A percentile compares a stretch with the other conserved stretches of the same genome.
phyloP scores from a whole-genome alignment of 2,888 invertebrate genomes.

The Boloria euphrosyne region DNA sequence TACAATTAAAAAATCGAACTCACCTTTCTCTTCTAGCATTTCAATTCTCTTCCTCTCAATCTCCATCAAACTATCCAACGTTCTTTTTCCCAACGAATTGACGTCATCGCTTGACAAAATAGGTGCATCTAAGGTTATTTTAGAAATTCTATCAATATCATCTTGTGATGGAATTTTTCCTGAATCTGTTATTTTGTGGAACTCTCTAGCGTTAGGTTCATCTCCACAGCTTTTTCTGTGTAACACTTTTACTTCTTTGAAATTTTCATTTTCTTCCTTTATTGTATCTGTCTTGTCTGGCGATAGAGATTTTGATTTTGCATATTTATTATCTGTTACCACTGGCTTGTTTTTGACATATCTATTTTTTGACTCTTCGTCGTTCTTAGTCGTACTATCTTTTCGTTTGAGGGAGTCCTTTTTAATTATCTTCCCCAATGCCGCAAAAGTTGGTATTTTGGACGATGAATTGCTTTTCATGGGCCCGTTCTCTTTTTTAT shows the following conservation, averaged over 20 bases:
- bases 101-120: conserved; percentile 86
- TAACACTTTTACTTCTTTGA: conserved; percentile 45
- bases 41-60: conserved; percentile 93
- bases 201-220: conserved; percentile 66
- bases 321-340: conserved; percentile 68
- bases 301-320: conserved; percentile 70
- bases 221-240: conserved; percentile 78
- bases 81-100: conserved; percentile 87
- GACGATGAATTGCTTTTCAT: conserved; percentile 73
- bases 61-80: conserved; percentile 93
- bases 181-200: conserved; percentile 64
- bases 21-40: conserved; percentile 95
- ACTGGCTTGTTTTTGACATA: conserved; percentile 72
- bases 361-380: conserved; percentile 61
- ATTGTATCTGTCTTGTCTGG: conserved; percentile 64
- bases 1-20: conserved; percentile 26
- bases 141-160: conserved; percentile 93
- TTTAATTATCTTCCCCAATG: conserved; percentile 76
- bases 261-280: conserved; percentile 52
- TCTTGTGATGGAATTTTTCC: conserved; percentile 88
- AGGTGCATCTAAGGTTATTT: conserved; percentile 92
- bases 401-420: conserved; percentile 72
- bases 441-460: conserved; percentile 77
- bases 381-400: conserved; percentile 50
- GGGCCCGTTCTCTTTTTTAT: conserved; percentile 60